Base-by-base conservation (phyloP, 1,140 invertebrate genomes). In the Colletes gigas region DNA sequence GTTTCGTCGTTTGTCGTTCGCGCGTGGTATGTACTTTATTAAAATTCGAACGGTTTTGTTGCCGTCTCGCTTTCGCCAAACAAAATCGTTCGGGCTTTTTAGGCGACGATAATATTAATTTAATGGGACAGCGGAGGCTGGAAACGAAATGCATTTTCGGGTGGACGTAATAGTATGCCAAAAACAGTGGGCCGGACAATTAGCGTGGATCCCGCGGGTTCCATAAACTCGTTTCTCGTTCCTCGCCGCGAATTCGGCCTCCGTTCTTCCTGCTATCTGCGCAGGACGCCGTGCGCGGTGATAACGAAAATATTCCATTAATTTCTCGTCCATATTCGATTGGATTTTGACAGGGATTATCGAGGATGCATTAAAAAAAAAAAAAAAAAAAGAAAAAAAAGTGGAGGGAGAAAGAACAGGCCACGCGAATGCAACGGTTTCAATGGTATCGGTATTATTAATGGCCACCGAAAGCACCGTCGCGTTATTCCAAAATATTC, bases 281-380 rank as follows among this genome's bases (percentile, higher is more conserved):
- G 50, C 59, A 69, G 77, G 39, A 47, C 62, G 19, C 39, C 65
- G 60, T 12, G 69, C 69, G 50, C 69, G 60, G 15, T 15, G 77
- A 79, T 79, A 79, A 79, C 77, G 70, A 65, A 73, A 66, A 79
- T 79, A 79, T 79, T 79, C 77, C 77, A 79, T 79, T 79, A 79
- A 79, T 79, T 79, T 73, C 77, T 79, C 62, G 59, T 47, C 69
- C 70, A 66, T 57, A 39, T 57, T 65, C 77, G 77, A 73, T 79
- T 65, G 59, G 69, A 73, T 79, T 79, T 73, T 79, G 60, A 73
- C 69, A 59, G 70, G 70, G 77, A 79, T 79, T 79, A 79, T 79
- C 76, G 76, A 30, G 63, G 63, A 65, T 73, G 17, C 77, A 57
- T 63, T 50, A 50, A 67, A 50, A n/a, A 0, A 39, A 41, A 60